Evolutionary conservation across 2,797 vertebrate genomes (phyloP).

Genomic region (Tolypeutes matacus): DNA sequence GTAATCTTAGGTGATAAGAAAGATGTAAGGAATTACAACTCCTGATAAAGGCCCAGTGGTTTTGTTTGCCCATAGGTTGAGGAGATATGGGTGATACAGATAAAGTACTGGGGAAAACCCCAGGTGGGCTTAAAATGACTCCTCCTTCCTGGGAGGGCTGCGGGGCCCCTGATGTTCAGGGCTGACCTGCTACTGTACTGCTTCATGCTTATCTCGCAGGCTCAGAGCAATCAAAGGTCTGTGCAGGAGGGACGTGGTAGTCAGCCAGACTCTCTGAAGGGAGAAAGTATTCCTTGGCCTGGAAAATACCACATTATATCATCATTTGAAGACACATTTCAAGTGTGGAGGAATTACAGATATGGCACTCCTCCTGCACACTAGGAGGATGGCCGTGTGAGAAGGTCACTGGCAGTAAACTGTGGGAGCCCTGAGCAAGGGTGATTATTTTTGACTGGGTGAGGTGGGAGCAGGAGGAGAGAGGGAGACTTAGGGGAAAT

Average conservation of each 20-base stretch:
- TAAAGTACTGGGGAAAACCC: conserved; percentile 65
- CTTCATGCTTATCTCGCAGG: conserved; percentile 59
- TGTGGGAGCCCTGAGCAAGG: not conserved
- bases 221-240: not conserved
- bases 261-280: not conserved
- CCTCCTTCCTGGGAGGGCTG: not conserved
- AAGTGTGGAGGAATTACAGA: not conserved
- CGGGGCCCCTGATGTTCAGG: not conserved
- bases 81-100: conserved; percentile 77
- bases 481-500: not conserved
- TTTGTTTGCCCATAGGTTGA: conserved; percentile 70
- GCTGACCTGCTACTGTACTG: conserved; percentile 67
- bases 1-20: conserved; percentile 75
- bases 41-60: conserved; percentile 71
- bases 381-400: not conserved
- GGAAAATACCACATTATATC: not conserved
- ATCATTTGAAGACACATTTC: not conserved
- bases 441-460: not conserved
- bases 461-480: not conserved
- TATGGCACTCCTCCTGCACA: not conserved
- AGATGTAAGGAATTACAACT: conserved; percentile 77
- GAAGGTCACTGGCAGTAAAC: too few species aligned
- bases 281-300: not conserved
- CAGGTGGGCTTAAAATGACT: conserved; percentile 64
- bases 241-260: not conserved